A percentile compares a stretch with the other conserved stretches of the same genome.
Evolutionary conservation across 2,113 vertebrate genomes (phyloP).

Genomic region (Bothrops jararaca): DNA sequence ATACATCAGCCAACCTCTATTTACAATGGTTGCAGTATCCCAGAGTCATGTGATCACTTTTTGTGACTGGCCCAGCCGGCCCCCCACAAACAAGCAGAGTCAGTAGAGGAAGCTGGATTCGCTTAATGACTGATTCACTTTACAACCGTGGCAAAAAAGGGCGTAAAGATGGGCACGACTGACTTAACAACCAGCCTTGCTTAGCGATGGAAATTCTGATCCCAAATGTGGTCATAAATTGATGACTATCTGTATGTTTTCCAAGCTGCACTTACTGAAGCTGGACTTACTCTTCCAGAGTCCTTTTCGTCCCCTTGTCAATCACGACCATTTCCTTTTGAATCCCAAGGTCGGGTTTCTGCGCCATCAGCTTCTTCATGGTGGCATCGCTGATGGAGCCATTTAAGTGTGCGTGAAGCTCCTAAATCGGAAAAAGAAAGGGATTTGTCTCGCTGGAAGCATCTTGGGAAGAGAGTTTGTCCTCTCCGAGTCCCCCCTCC

Average conservation of each 20-base stretch:
- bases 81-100: background rate
- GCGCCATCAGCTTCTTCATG: conserved; percentile 83
- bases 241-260: background rate
- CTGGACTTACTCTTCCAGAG: conserved; percentile 84
- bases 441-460: background rate
- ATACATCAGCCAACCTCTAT: background rate
- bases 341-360: conserved; percentile 85
- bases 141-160: background rate
- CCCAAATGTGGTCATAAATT: background rate
- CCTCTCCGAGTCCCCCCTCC: no score
- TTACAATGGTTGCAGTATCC: background rate
- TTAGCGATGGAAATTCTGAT: background rate
- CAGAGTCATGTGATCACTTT: background rate
- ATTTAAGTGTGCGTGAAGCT: conserved; percentile 95
- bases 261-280: background rate
- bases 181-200: background rate
- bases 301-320: conserved; percentile 83
- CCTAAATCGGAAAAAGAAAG: conserved; percentile 68
- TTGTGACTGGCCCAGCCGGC: background rate
- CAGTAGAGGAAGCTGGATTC: background rate
- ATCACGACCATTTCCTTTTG: conserved; percentile 84
- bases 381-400: conserved; percentile 88
- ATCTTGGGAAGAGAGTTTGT: background rate
- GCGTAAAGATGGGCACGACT: background rate
- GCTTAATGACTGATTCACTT: background rate